Percentiles rank a stretch among this genome's conserved stretches.
phyloP scores from a whole-genome alignment of 1,140 invertebrate species.

The Bombus pascuorum region DNA sequence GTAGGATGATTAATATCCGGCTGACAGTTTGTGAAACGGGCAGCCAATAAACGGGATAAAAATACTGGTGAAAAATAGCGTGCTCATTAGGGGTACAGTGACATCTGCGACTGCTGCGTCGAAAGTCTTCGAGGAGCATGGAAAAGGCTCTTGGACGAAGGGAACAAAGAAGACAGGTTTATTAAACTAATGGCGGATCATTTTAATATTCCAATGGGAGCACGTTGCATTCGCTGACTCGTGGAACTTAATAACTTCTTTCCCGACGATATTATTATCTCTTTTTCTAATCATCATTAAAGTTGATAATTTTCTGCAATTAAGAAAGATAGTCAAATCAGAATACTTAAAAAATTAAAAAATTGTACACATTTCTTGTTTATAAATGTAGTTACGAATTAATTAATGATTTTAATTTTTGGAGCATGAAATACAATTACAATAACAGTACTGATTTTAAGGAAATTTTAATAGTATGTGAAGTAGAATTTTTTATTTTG shows the following conservation, averaged over 20 bases:
- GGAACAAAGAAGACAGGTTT: constrained; percentile 72
- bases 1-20: constrained; percentile 82
- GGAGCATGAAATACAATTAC: neutral
- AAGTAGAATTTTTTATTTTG: neutral
- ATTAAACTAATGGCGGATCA: constrained; percentile 82
- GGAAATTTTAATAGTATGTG: neutral
- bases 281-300: constrained; percentile 28
- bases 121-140: constrained; percentile 44
- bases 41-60: constrained; percentile 84
- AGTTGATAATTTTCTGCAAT: neutral
- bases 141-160: constrained; percentile 32
- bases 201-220: constrained; percentile 81
- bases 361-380: neutral
- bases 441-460: neutral
- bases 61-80: constrained; percentile 83
- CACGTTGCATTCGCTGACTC: constrained; percentile 78
- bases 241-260: constrained; percentile 61
- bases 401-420: neutral
- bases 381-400: neutral
- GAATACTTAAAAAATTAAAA: neutral
- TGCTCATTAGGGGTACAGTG: constrained; percentile 82
- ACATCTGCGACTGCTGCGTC: constrained; percentile 79
- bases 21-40: constrained; percentile 82
- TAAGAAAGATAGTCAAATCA: neutral
- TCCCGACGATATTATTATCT: constrained; percentile 50